Percentiles rank a stretch among this genome's conserved stretches.
These are phyloP conservation scores for Dasysyrphus tricinctus DNA, from an alignment of 2,888 invertebrate genomes.

Conservation along the genomic window DNA sequence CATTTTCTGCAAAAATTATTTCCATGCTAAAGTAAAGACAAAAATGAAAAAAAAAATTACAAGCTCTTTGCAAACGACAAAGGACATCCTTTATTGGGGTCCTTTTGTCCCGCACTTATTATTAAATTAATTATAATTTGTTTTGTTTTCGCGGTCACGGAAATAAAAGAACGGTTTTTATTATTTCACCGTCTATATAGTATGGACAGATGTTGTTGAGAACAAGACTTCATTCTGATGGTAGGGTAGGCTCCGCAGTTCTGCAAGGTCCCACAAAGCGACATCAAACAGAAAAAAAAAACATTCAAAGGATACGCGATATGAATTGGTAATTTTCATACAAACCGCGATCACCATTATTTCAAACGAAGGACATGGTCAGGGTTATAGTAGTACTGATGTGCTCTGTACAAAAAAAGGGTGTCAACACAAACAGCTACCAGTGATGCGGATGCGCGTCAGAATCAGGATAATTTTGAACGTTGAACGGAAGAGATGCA, in stretches of 20 bases:
- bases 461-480: conserved; percentile 64
- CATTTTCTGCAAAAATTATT: too few relatives aligned
- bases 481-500: conserved; percentile 2
- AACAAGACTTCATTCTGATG: conserved; percentile 24
- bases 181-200: conserved; percentile 15
- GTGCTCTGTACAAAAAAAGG: conserved; percentile 43
- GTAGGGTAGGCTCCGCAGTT: neutral
- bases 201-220: conserved; percentile 61
- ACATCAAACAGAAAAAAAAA: conserved; percentile 5
- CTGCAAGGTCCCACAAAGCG: conserved; percentile 1
- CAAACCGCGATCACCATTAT: neutral
- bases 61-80: neutral
- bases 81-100: conserved; percentile 20
- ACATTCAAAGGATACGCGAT: conserved; percentile 54
- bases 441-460: conserved; percentile 62
- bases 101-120: conserved; percentile 41
- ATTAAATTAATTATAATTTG: conserved; percentile 68
- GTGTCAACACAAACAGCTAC: conserved; percentile 68
- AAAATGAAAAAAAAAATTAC: too few relatives aligned
- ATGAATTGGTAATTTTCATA: conserved; percentile 68
- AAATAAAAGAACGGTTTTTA: conserved; percentile 38
- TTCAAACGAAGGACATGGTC: conserved; percentile 52
- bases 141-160: conserved; percentile 72
- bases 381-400: conserved; percentile 44
- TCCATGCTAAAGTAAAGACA: too few relatives aligned